These are phyloP conservation scores for Scelioninae gen. 2 DNA, from an alignment of 2,888 invertebrate species.

Conservation along the genomic window DNA sequence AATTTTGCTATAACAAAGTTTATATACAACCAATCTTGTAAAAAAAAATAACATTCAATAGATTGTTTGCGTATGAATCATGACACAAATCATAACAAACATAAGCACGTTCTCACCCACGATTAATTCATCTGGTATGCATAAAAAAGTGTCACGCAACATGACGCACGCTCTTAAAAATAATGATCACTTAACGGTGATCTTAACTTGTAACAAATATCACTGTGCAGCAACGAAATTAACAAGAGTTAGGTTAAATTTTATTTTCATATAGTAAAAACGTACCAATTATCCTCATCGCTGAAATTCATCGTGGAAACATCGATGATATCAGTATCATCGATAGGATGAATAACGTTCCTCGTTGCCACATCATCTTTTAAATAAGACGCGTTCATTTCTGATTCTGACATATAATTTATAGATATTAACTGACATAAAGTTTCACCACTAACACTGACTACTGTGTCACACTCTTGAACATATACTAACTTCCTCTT, in stretches of 20 bases:
- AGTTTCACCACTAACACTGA: constrained; percentile 12
- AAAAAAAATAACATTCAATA: constrained; percentile 9
- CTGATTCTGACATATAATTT: constrained; percentile 32
- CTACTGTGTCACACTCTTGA: constrained; percentile 11
- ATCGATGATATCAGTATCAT: constrained; percentile 38
- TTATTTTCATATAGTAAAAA: constrained; percentile 8
- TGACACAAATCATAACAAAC: constrained; percentile 21
- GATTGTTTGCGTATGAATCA: constrained; percentile 23
- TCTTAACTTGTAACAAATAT: background rate
- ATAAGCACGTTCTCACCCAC: constrained; percentile 12
- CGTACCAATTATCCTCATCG: constrained; percentile 38
- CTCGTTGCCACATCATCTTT: constrained; percentile 1
- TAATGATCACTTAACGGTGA: constrained; percentile 11
- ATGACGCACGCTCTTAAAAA: constrained; percentile 18
- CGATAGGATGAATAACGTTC: constrained; percentile 12
- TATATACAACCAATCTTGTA: too few relatives aligned
- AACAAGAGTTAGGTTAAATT: constrained; percentile 24
- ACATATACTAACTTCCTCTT: constrained; percentile 27
- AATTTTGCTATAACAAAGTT: too few relatives aligned
- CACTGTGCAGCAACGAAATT: background rate
- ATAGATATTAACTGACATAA: constrained; percentile 26
- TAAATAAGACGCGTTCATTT: constrained; percentile 23
- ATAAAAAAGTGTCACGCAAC: constrained; percentile 22
- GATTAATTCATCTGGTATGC: constrained; percentile 20
- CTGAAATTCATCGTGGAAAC: constrained; percentile 30